A percentile compares a stretch with the other conserved stretches of the same genome.
Evolutionary conservation across 2,797 vertebrate genomes (phyloP).

Genomic region (Malurus leucopterus): DNA sequence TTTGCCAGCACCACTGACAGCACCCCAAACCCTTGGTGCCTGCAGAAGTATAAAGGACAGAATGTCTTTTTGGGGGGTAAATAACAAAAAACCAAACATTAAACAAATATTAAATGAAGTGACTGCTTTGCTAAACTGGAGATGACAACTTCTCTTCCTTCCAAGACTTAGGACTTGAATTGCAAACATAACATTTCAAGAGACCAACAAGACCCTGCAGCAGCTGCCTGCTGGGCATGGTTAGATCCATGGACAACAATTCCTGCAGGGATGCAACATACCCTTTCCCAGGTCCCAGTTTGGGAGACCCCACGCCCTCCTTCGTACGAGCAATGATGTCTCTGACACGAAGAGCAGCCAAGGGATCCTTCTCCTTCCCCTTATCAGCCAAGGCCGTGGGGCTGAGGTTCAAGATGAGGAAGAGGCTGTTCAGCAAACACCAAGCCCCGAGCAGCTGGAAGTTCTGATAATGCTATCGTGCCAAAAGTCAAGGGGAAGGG

Average conservation of each 20-base stretch:
- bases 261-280: constrained; percentile 48
- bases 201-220: neutral
- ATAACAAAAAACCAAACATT: neutral
- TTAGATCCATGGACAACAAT: neutral
- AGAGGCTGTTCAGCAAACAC: constrained; percentile 96
- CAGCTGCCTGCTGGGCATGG: neutral
- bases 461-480: constrained; percentile 93
- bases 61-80: neutral
- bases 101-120: neutral
- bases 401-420: constrained; percentile 96
- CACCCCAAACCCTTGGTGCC: constrained; percentile 96
- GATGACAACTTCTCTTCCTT: neutral
- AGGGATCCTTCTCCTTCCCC: constrained; percentile 96
- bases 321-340: constrained; percentile 93
- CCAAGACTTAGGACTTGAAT: neutral
- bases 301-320: constrained; percentile 95
- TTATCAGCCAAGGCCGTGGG: constrained; percentile 96
- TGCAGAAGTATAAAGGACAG: constrained; percentile 39
- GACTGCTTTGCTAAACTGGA: neutral
- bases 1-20: constrained; percentile 94
- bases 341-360: constrained; percentile 92
- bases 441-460: constrained; percentile 97
- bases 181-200: neutral
- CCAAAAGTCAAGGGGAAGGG: neutral
- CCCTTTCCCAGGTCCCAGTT: constrained; percentile 96